Evolutionary conservation across 2,797 vertebrate genomes (phyloP).

Genomic region (Sebastes kiyomatsui): DNA sequence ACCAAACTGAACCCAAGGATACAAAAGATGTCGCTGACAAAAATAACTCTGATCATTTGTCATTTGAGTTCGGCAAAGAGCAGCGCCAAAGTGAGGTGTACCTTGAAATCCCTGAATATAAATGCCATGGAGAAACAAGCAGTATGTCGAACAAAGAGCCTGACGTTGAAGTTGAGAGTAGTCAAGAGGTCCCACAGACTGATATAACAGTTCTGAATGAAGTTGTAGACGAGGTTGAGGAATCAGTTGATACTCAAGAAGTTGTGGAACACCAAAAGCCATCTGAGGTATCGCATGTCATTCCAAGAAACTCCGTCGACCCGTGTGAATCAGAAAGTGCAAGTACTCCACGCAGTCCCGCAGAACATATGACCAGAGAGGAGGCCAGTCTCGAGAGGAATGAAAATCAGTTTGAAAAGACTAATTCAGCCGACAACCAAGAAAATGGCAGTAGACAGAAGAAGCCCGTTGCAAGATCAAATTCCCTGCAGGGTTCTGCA

Average conservation of each 20-base stretch:
- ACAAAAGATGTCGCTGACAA: neutral
- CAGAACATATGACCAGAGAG: neutral
- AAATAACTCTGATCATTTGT: neutral
- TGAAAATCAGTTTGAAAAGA: conserved; percentile 15
- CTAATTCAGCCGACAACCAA: conserved; percentile 3
- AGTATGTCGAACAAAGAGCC: neutral
- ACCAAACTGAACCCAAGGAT: conserved; percentile 16
- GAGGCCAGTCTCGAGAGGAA: conserved; percentile 3
- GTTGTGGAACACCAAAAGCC: conserved; percentile 5
- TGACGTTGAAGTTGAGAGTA: neutral
- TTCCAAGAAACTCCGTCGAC: neutral
- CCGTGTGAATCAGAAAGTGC: conserved; percentile 12
- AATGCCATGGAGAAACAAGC: neutral
- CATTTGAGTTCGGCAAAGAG: conserved; percentile 15
- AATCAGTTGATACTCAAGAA: conserved; percentile 16
- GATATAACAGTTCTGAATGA: conserved; percentile 1
- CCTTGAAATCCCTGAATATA: conserved; percentile 29
- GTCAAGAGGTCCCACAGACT: conserved; percentile 14
- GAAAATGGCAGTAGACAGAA: conserved; percentile 20
- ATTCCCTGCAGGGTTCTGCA: conserved; percentile 42
- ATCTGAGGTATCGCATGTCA: neutral
- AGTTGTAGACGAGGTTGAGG: neutral
- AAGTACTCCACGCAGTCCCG: neutral
- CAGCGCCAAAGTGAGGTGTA: conserved; percentile 10
- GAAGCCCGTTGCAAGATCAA: conserved; percentile 47